Base-by-base conservation (phyloP, 1,140 invertebrate genomes). In the Uloborus diversus region DNA sequence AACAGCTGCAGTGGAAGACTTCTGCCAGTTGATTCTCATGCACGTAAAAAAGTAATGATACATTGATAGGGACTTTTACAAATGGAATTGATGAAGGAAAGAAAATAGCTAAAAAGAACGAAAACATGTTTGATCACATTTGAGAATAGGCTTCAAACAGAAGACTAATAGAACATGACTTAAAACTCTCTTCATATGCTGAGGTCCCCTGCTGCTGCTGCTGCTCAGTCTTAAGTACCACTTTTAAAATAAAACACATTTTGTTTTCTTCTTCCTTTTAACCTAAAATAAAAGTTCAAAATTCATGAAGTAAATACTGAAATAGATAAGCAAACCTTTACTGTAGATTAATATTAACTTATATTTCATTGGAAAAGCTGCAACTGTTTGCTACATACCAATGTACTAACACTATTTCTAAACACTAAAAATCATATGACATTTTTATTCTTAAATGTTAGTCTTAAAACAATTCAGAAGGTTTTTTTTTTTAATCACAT, bases 251-350 rank as follows among this genome's bases (percentile, higher is more conserved):
- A 85, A 57, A 59, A 81, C 57, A 80, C 84, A 85, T 35, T 80
- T 85, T 33, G 83, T 84, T 80, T 86, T 85, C 82, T 87, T 87
- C 81, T 86, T 87, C 71, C 85, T 86, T 79, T 87, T 87, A 37
- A 86, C 82, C 75, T 79, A 37, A 20, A 79, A 79, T 28, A 68
- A 47, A 33, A 47, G n/a, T n/a, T n/a, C n/a, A n/a, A n/a, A n/a
- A n/a, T n/a, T n/a, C n/a, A n/a, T n/a, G n/a, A n/a, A n/a, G n/a
- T n/a, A n/a, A n/a, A n/a, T n/a, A n/a, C n/a, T n/a, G n/a, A n/a
- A n/a, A n/a, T n/a, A n/a, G n/a, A n/a, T n/a, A n/a, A n/a, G n/a
- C n/a, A n/a, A n/a, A n/a, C n/a, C n/a, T n/a, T n/a, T n/a, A n/a
- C n/a, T n/a, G n/a, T n/a, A n/a, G n/a, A n/a, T n/a, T n/a, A n/a